Evolutionary conservation across 1,140 invertebrate species (phyloP).

Genomic region (Bombus cullumanus): DNA sequence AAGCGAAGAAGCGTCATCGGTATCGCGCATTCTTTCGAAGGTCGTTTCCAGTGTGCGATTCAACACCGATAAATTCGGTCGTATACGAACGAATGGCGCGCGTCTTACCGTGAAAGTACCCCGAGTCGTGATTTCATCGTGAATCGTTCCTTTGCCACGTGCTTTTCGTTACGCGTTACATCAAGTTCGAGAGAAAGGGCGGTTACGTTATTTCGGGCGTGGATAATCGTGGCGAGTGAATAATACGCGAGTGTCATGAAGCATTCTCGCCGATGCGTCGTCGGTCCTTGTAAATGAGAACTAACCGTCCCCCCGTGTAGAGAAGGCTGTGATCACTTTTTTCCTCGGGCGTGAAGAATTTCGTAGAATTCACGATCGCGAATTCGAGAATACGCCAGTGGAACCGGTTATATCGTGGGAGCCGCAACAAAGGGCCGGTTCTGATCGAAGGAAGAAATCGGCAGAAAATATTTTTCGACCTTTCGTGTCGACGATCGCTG

Average conservation of each 20-base stretch:
- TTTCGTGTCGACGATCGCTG: conserved; percentile 6
- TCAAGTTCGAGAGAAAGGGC: not conserved
- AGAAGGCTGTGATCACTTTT: not conserved
- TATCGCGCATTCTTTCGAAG: conserved; percentile 24
- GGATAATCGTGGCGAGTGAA: conserved; percentile 35
- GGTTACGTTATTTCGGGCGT: conserved; percentile 35
- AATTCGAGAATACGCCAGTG: conserved; percentile 53
- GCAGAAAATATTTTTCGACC: conserved; percentile 8
- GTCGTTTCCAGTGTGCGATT: conserved; percentile 1
- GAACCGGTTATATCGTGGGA: conserved; percentile 48
- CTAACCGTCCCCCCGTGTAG: not conserved
- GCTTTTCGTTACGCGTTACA: not conserved
- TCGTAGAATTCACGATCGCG: conserved; percentile 45
- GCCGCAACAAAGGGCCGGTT: conserved; percentile 6
- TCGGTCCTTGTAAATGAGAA: not conserved
- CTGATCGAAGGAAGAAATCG: conserved; percentile 25
- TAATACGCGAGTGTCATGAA: conserved; percentile 47
- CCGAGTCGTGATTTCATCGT: not conserved
- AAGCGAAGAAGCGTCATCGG: not conserved
- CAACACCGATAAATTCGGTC: not conserved
- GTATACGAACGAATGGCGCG: not conserved
- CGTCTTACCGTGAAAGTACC: not conserved
- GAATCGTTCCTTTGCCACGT: conserved; percentile 5
- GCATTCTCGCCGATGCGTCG: not conserved
- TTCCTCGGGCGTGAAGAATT: conserved; percentile 8